phyloP scores from a whole-genome alignment of 64 coral and sea anemone genomes.

The Stylophora pistillata region DNA sequence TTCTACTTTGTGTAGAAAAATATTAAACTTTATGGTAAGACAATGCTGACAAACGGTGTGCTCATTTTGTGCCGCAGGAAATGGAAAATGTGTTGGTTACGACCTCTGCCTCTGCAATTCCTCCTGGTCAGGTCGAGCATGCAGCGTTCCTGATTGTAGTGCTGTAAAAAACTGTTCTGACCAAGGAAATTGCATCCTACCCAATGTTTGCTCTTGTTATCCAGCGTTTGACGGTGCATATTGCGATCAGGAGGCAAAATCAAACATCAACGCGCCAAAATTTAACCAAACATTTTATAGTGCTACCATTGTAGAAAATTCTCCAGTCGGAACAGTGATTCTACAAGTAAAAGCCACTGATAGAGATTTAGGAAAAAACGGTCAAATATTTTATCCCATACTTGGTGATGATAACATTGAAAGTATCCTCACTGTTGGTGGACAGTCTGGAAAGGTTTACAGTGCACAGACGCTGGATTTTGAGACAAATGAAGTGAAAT shows the following conservation, averaged over 20 bases:
- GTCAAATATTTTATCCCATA: conserved; percentile 62
- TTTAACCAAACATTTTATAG: conserved; percentile 22
- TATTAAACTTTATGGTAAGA: no score
- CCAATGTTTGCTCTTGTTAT: conserved; percentile 31
- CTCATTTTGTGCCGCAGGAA: background rate
- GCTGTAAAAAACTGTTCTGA: conserved; percentile 26
- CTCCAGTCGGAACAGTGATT: conserved; percentile 27
- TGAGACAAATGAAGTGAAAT: background rate
- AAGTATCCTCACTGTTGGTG: conserved; percentile 4
- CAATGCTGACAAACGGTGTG: background rate
- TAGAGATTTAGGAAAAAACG: conserved; percentile 67
- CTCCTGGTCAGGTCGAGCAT: conserved; percentile 44
- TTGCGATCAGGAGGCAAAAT: conserved; percentile 16
- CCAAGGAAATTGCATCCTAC: conserved; percentile 38
- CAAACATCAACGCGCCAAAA: conserved; percentile 24
- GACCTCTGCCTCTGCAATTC: conserved; percentile 21
- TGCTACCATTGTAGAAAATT: conserved; percentile 29
- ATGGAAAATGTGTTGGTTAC: conserved; percentile 39
- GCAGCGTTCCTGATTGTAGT: conserved; percentile 49
- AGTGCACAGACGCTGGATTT: conserved; percentile 11
- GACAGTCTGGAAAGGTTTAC: conserved; percentile 29
- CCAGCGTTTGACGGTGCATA: conserved; percentile 17
- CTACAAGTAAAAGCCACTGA: conserved; percentile 66
- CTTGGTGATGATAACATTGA: background rate
- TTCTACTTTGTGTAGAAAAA: no score